These are phyloP conservation scores for Clarias platycephalus DNA, from an alignment of 2,797 vertebrate genomes.

Conservation along the genomic window DNA sequence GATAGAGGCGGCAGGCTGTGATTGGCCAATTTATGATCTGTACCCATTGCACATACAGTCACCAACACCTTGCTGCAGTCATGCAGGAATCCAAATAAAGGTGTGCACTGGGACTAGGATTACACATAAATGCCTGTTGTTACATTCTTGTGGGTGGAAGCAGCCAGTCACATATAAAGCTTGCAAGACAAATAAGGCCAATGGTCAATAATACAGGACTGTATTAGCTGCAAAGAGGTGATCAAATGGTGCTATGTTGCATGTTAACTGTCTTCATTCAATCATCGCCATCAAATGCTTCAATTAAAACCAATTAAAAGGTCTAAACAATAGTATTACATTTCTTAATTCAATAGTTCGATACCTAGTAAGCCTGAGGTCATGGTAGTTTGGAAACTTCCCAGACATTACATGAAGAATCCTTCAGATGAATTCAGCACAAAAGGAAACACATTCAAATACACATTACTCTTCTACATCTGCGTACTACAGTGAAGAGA, in stretches of 20 bases:
- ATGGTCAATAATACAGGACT: not conserved
- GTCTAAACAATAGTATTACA: not conserved
- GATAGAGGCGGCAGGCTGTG: not conserved
- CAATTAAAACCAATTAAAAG: not conserved
- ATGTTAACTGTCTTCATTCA: not conserved
- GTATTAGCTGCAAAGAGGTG: not conserved
- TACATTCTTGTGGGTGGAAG: not conserved
- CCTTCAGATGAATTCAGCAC: not conserved
- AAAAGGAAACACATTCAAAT: not conserved
- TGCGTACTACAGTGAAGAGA: not conserved
- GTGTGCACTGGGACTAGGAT: not conserved
- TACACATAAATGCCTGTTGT: not conserved
- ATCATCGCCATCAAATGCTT: not conserved
- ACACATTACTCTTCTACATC: not conserved
- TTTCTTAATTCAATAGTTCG: not conserved
- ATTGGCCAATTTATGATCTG: not conserved
- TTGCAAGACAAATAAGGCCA: not conserved
- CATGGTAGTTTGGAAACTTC: not conserved
- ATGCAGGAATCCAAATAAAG: not conserved
- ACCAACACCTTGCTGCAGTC: not conserved
- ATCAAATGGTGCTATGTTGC: not conserved
- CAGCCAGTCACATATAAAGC: not conserved
- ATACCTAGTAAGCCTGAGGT: not conserved
- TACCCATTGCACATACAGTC: not conserved
- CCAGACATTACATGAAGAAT: not conserved